Percentiles rank a stretch among this genome's conserved stretches.
These are phyloP conservation scores for Dysdera silvatica DNA, from an alignment of 1,140 invertebrate genomes.

Conservation along the genomic window DNA sequence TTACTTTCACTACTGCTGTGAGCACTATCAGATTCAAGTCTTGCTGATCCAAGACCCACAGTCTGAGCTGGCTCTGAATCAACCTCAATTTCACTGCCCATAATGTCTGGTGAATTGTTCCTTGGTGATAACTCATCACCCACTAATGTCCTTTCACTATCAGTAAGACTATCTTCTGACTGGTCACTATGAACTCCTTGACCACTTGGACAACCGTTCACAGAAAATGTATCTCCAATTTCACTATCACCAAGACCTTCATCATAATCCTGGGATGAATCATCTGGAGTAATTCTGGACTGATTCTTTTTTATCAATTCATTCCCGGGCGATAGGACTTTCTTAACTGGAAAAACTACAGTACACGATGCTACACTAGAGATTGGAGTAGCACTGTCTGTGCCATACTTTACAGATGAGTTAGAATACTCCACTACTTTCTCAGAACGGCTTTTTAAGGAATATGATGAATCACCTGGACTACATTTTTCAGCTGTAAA, in stretches of 20 bases:
- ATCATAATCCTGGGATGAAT: conserved; percentile 29
- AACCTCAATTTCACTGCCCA: conserved; percentile 43
- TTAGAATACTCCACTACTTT: no score
- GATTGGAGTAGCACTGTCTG: no score
- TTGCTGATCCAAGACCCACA: not conserved
- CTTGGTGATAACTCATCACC: conserved; percentile 22
- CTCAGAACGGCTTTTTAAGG: no score
- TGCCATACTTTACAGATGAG: no score
- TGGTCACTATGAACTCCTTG: conserved; percentile 57
- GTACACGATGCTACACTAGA: no score
- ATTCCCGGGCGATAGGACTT: no score
- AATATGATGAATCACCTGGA: no score
- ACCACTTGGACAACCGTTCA: conserved; percentile 8
- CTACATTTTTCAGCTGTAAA: no score
- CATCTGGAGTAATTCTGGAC: not conserved
- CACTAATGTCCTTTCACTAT: conserved; percentile 53
- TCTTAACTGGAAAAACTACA: no score
- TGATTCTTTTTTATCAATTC: not conserved
- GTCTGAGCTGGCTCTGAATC: conserved; percentile 49
- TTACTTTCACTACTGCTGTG: conserved; percentile 40
- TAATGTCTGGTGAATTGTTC: conserved; percentile 33
- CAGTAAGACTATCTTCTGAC: conserved; percentile 65
- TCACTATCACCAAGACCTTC: conserved; percentile 37
- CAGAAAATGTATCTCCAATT: conserved; percentile 3
- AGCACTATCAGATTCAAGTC: conserved; percentile 14